A percentile compares a stretch with the other conserved stretches of the same genome.
Evolutionary conservation across 1,140 invertebrate species (phyloP).

Genomic region (Drosophila navojoa): DNA sequence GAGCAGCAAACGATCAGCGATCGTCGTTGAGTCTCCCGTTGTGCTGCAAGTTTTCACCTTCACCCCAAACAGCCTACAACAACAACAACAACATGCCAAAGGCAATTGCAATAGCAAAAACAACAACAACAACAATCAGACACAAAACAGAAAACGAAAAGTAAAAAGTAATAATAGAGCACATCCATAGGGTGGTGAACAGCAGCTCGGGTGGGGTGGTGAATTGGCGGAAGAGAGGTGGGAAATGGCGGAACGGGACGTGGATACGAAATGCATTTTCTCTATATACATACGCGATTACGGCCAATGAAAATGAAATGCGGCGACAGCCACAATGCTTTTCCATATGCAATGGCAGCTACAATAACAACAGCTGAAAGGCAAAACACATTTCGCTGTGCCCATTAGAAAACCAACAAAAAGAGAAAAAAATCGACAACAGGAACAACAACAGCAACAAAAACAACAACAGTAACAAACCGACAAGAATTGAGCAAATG

Average conservation of each 20-base stretch:
- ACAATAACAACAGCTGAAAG: constrained; percentile 19
- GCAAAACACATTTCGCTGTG: constrained; percentile 48
- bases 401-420: constrained; percentile 38
- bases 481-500: constrained; percentile 44
- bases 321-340: constrained; percentile 31
- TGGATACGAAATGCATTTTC: constrained; percentile 26
- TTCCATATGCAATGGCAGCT: constrained; percentile 32
- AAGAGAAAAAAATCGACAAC: background rate
- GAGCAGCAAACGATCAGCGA: constrained; percentile 25
- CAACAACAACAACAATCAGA: constrained; percentile 35
- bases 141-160: constrained; percentile 39
- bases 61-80: constrained; percentile 58
- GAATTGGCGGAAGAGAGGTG: constrained; percentile 6
- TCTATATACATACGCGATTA: constrained; percentile 20
- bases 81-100: background rate
- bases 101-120: constrained; percentile 34
- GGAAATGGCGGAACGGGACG: constrained; percentile 6
- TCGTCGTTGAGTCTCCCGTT: constrained; percentile 36
- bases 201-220: constrained; percentile 2
- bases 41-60: constrained; percentile 72
- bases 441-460: constrained; percentile 14
- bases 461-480: constrained; percentile 11
- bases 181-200: constrained; percentile 22
- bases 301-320: constrained; percentile 62
- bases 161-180: constrained; percentile 51